These are phyloP conservation scores for Drosophila lini DNA, from an alignment of 1,140 invertebrate species.

Conservation along the genomic window DNA sequence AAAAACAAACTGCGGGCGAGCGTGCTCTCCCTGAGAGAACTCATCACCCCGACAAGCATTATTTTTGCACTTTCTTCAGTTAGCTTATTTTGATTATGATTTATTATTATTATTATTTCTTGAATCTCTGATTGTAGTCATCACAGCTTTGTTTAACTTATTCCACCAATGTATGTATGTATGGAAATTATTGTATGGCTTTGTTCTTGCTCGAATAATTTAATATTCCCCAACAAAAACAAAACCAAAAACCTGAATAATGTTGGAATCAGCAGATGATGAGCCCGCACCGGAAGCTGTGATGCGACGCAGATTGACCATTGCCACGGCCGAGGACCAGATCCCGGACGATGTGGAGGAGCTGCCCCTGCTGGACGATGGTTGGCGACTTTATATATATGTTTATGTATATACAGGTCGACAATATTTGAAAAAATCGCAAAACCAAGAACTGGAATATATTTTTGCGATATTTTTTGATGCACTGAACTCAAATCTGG, in stretches of 20 bases:
- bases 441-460: too few relatives aligned
- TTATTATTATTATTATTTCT: slow-evolving; percentile 45
- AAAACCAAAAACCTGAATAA: slow-evolving; percentile 36
- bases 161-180: slow-evolving; percentile 82
- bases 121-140: slow-evolving; percentile 70
- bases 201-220: slow-evolving; percentile 47
- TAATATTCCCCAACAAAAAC: slow-evolving; percentile 7
- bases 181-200: slow-evolving; percentile 73
- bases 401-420: background rate
- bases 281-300: slow-evolving; percentile 56
- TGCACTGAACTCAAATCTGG: too few relatives aligned
- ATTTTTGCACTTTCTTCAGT: slow-evolving; percentile 82
- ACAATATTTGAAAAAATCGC: too few relatives aligned
- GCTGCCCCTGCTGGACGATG: slow-evolving; percentile 70
- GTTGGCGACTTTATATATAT: slow-evolving; percentile 53
- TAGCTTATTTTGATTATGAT: slow-evolving; percentile 54
- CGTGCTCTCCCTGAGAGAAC: slow-evolving; percentile 1
- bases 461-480: too few relatives aligned
- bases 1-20: slow-evolving; percentile 24
- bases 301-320: slow-evolving; percentile 79
- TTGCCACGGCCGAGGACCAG: slow-evolving; percentile 71
- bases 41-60: background rate
- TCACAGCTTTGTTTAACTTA: slow-evolving; percentile 72
- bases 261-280: slow-evolving; percentile 63
- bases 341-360: slow-evolving; percentile 76